phyloP scores from a whole-genome alignment of 1,140 invertebrate genomes.

The Calycopis cecrops region DNA sequence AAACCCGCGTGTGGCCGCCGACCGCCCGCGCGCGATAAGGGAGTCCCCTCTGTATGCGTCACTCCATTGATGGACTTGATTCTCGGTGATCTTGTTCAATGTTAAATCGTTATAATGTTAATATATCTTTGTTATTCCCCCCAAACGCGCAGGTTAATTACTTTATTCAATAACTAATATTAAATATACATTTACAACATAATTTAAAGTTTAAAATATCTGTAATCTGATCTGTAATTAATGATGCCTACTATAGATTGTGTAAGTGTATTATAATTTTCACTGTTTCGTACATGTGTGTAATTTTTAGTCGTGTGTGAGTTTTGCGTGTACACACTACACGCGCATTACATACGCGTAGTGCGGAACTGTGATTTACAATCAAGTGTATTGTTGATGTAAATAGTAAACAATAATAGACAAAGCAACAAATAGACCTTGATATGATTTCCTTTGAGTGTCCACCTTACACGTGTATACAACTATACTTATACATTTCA shows the following conservation, averaged over 20 bases:
- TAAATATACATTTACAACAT: no score
- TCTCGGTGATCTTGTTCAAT: slow-evolving; percentile 6
- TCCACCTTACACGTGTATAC: not conserved
- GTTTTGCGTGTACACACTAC: not conserved
- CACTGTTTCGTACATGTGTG: not conserved
- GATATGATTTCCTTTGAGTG: not conserved
- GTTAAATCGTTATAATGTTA: not conserved
- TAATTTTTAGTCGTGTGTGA: not conserved
- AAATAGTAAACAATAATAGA: not conserved
- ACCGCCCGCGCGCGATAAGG: slow-evolving; percentile 42
- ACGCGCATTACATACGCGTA: not conserved
- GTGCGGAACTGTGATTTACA: not conserved
- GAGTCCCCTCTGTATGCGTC: slow-evolving; percentile 48
- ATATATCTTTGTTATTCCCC: slow-evolving; percentile 12
- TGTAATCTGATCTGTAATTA: not conserved
- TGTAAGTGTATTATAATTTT: not conserved
- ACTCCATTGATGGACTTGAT: slow-evolving; percentile 41
- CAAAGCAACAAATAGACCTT: not conserved
- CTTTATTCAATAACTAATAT: not conserved
- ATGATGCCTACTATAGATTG: not conserved
- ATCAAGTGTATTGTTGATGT: not conserved
- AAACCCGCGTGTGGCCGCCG: slow-evolving; percentile 5
- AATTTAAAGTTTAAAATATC: not conserved
- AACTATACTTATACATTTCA: not conserved
- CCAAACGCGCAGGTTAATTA: not conserved